A percentile compares a stretch with the other conserved stretches of the same genome.
Conservation (phyloP, 2,113 vertebrate genomes). For the Notarius quadriscutis region DNA sequence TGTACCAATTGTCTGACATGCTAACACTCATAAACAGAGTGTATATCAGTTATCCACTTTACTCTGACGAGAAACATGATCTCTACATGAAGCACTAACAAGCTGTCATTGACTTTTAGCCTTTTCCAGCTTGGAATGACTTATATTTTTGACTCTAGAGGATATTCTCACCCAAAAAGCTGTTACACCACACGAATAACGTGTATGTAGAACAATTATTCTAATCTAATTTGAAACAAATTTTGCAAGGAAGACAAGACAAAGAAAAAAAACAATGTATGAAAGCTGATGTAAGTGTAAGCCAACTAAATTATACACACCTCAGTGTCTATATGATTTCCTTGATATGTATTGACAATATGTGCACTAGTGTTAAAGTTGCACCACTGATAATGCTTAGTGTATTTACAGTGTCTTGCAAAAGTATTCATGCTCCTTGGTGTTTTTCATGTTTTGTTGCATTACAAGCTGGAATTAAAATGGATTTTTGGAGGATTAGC, state of each 20-base stretch:
- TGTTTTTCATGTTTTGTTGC: too few species aligned
- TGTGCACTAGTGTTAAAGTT: not conserved
- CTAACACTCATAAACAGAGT: not conserved
- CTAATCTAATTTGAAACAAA: not conserved
- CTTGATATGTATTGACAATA: not conserved
- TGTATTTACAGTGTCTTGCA: too few species aligned
- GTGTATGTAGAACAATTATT: not conserved
- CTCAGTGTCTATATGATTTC: not conserved
- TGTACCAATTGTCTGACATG: not conserved
- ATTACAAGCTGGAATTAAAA: too few species aligned
- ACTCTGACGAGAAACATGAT: not conserved
- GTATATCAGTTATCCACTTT: not conserved
- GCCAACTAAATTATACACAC: not conserved
- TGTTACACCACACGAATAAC: not conserved
- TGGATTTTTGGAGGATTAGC: too few species aligned
- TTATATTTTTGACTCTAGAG: not conserved
- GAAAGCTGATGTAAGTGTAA: not conserved
- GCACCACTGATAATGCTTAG: too few species aligned
- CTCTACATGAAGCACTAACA: not conserved
- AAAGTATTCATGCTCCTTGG: too few species aligned
- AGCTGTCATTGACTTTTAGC: not conserved
- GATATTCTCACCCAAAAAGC: not conserved
- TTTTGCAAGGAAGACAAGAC: not conserved
- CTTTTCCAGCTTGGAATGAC: not conserved
- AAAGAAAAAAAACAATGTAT: not conserved